A percentile compares a stretch with the other conserved stretches of the same genome.
These are phyloP conservation scores for Brachionus rubens DNA, from an alignment of 1,140 invertebrate genomes.

Conservation along the genomic window DNA sequence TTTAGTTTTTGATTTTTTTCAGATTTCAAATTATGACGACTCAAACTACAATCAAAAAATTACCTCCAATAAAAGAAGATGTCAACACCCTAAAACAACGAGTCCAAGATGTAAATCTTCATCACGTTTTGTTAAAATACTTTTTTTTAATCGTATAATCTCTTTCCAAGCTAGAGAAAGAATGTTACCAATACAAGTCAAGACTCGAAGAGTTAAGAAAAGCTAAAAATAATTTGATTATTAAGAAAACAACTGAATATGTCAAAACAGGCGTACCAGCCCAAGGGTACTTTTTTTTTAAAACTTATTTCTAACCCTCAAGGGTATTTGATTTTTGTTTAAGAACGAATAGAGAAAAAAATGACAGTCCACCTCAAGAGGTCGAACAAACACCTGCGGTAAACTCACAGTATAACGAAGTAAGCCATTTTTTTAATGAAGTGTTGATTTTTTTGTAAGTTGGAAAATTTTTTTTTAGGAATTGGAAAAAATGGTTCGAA, in stretches of 20 bases:
- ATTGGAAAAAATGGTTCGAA: slow-evolving; percentile 8
- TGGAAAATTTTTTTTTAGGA: neutral
- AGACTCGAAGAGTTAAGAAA: slow-evolving; percentile 40
- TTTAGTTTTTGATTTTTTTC: neutral
- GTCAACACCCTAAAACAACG: slow-evolving; percentile 26
- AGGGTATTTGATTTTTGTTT: neutral
- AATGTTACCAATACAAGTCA: slow-evolving; percentile 18
- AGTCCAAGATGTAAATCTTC: slow-evolving; percentile 26
- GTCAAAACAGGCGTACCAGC: slow-evolving; percentile 4
- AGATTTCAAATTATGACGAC: neutral
- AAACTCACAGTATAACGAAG: slow-evolving; percentile 19
- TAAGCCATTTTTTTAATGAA: neutral
- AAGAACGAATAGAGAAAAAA: no score
- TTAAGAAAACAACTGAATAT: slow-evolving; percentile 44
- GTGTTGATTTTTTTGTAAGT: neutral
- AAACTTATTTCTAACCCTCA: neutral
- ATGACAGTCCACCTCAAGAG: neutral
- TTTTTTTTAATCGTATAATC: neutral
- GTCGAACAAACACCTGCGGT: neutral
- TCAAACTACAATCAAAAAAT: slow-evolving; percentile 27
- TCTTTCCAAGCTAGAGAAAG: slow-evolving; percentile 17
- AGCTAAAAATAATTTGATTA: slow-evolving; percentile 38
- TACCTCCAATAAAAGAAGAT: slow-evolving; percentile 33
- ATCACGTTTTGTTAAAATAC: neutral
- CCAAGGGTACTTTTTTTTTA: neutral